Evolutionary conservation across 2,888 invertebrate genomes (phyloP).

Genomic region (Conomelus anceps): DNA sequence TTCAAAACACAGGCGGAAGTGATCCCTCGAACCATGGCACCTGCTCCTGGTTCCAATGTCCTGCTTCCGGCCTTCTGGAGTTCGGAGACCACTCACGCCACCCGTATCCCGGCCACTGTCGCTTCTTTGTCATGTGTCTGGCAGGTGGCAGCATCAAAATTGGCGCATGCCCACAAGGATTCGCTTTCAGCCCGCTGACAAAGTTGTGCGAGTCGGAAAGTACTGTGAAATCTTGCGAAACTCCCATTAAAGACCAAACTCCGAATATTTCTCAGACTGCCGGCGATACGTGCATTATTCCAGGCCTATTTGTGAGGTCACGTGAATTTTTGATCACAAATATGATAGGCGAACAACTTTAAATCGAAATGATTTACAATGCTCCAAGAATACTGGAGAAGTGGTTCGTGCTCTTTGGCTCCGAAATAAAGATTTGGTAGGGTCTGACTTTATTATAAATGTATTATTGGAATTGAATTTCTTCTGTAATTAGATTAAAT

Average conservation of each 20-base stretch:
- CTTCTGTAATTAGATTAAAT: too few species aligned
- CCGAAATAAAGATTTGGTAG: too few species aligned
- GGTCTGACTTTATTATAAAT: too few species aligned
- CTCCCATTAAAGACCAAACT: background rate
- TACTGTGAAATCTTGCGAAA: conserved; percentile 8
- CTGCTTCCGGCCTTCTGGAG: conserved; percentile 28
- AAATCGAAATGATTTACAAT: background rate
- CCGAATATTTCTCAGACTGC: background rate
- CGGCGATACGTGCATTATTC: background rate
- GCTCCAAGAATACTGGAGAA: too few species aligned
- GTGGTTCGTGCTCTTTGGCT: too few species aligned
- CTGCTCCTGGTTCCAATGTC: conserved; percentile 32
- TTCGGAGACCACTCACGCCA: conserved; percentile 35
- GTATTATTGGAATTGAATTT: too few species aligned
- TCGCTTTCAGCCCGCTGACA: conserved; percentile 25
- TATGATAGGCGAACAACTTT: background rate
- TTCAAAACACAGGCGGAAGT: conserved; percentile 6
- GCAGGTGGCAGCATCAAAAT: conserved; percentile 32
- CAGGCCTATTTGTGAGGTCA: background rate
- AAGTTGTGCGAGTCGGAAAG: conserved; percentile 21
- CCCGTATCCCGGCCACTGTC: conserved; percentile 34
- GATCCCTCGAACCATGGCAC: conserved; percentile 11
- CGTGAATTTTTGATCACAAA: background rate
- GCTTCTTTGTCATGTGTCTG: conserved; percentile 33
- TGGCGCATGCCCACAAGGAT: conserved; percentile 30